Percentiles rank a stretch among this genome's conserved stretches.
Conservation (phyloP, 2,113 vertebrate species). For the Rana temporaria region DNA sequence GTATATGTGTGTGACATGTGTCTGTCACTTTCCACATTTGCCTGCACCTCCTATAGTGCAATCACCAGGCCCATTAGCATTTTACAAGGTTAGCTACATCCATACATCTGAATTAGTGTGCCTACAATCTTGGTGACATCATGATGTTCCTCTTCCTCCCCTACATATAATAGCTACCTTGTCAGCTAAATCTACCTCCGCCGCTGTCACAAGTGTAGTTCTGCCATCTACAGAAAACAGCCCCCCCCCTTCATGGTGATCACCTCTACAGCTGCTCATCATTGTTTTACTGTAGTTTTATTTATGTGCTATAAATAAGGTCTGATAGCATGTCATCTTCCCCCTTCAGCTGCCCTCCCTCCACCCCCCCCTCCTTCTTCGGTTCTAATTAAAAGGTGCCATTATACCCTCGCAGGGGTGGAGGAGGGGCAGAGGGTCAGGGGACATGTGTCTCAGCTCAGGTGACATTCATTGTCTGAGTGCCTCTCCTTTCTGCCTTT, state of each 20-base stretch:
- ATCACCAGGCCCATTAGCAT: too few species aligned
- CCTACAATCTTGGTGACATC: conserved; percentile 3
- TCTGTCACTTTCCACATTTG: too few species aligned
- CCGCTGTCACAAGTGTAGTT: not conserved
- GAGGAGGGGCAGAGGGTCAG: conserved; percentile 47
- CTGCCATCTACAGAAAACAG: not conserved
- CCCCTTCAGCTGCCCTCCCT: not conserved
- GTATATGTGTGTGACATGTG: too few species aligned
- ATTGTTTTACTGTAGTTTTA: conserved; percentile 1
- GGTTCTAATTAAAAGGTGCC: conserved; percentile 48
- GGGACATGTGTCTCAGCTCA: conserved; percentile 53
- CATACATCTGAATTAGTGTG: too few species aligned
- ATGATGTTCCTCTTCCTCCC: not conserved
- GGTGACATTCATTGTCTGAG: conserved; percentile 52
- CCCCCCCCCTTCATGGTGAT: not conserved
- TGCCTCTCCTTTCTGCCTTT: conserved; percentile 19
- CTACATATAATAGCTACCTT: not conserved
- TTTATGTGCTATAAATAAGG: conserved; percentile 10
- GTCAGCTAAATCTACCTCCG: not conserved
- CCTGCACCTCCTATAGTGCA: too few species aligned
- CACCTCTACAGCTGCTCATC: not conserved
- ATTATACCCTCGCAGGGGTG: conserved; percentile 38
- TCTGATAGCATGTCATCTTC: conserved; percentile 9
- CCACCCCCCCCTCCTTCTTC: conserved; percentile 10
- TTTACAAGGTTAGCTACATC: too few species aligned